These are phyloP conservation scores for Periplaneta americana DNA, from an alignment of 1,140 invertebrate species.

Conservation along the genomic window DNA sequence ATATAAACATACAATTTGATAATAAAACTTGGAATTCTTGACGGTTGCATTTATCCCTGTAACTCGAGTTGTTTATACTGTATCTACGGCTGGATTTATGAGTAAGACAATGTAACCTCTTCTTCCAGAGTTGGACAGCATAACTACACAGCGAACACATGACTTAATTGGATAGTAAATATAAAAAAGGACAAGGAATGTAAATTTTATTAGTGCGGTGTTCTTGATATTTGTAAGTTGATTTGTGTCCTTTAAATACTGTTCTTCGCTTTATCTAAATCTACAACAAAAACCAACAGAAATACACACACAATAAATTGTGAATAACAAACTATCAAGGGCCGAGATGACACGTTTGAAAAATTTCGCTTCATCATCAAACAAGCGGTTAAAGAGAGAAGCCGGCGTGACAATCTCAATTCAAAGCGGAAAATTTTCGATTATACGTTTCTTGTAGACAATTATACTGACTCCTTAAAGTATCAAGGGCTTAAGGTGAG, in stretches of 20 bases:
- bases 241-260: not conserved
- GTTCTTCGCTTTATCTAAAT: not conserved
- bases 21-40: too few relatives aligned
- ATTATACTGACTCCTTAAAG: not conserved
- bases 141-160: not conserved
- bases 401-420: not conserved
- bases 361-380: not conserved
- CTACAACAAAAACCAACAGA: not conserved
- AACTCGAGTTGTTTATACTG: too few relatives aligned
- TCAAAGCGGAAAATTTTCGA: not conserved
- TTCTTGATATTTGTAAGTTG: not conserved
- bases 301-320: not conserved
- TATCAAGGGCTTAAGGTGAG: not conserved
- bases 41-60: too few relatives aligned
- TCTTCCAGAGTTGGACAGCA: too few relatives aligned
- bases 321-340: not conserved
- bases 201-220: not conserved
- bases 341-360: not conserved
- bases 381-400: not conserved
- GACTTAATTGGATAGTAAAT: not conserved
- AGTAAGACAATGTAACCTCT: too few relatives aligned
- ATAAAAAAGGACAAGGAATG: not conserved
- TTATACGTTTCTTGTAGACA: not conserved
- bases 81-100: too few relatives aligned
- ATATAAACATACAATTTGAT: too few relatives aligned